Conservation (phyloP, 2,113 vertebrate genomes). For the Rhabdornis inornatus region DNA sequence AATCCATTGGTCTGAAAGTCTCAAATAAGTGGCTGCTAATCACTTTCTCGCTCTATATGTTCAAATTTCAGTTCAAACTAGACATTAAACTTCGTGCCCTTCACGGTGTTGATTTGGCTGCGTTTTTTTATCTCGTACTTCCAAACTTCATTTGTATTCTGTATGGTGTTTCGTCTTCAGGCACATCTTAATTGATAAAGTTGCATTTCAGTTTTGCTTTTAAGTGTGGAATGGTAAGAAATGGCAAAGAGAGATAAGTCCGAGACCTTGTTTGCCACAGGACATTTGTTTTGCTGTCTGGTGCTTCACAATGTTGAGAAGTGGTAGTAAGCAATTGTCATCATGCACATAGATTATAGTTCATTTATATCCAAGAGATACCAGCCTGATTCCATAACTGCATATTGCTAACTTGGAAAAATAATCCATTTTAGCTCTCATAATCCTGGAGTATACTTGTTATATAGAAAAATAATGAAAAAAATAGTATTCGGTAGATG, state of each 20-base stretch:
- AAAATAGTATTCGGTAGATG: background rate
- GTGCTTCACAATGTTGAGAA: accelerated
- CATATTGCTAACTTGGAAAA: background rate
- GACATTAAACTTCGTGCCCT: background rate
- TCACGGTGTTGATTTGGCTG: background rate
- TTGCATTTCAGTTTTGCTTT: background rate
- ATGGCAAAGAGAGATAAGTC: background rate
- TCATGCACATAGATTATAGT: background rate
- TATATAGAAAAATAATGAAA: background rate
- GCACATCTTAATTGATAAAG: background rate
- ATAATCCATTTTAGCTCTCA: background rate
- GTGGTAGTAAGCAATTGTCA: background rate
- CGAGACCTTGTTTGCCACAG: accelerated
- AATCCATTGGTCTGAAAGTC: background rate
- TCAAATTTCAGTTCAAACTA: background rate
- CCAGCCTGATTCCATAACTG: background rate
- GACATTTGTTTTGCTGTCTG: background rate
- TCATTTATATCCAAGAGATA: background rate
- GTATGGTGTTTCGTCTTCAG: background rate
- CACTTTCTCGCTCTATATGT: background rate
- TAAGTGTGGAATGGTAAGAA: background rate
- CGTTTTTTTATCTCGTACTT: background rate
- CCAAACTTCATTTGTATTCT: background rate
- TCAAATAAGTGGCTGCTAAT: background rate
- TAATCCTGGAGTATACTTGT: accelerated